phyloP scores from a whole-genome alignment of 92 coral and sea anemone genomes.

The Micromussa lordhowensis region DNA sequence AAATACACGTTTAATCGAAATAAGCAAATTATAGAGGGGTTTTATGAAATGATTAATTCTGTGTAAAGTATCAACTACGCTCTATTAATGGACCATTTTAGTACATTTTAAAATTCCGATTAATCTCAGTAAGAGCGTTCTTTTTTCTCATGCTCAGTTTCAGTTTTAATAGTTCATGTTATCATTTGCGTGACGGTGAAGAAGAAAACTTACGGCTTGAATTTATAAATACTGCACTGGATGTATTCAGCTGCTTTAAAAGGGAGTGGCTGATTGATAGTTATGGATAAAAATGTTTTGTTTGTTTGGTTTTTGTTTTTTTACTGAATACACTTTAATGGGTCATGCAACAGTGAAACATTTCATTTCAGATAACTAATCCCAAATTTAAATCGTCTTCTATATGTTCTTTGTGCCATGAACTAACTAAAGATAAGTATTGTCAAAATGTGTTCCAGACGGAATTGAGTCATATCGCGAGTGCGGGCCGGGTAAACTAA shows the following conservation, averaged over 20 bases:
- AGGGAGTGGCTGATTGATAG: neutral
- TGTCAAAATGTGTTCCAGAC: neutral
- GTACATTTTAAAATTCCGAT: neutral
- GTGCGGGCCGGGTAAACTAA: neutral
- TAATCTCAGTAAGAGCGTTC: too few species aligned
- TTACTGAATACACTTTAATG: neutral
- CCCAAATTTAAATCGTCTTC: neutral
- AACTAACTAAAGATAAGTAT: neutral
- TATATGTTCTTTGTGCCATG: neutral
- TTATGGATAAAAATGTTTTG: neutral
- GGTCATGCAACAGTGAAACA: neutral
- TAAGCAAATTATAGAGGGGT: neutral
- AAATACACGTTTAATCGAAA: neutral
- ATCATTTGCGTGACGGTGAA: neutral
- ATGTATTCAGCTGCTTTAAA: neutral
- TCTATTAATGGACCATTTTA: neutral
- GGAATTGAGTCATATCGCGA: neutral
- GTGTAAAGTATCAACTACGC: neutral
- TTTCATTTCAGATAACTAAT: neutral
- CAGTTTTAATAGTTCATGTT: neutral
- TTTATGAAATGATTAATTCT: neutral
- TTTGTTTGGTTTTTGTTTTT: neutral
- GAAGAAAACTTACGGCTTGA: neutral
- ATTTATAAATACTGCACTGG: neutral
- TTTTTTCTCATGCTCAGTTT: neutral